Evolutionary conservation across 1,140 invertebrate genomes (phyloP), one percentile per base, ranked within the genome.

Genomic region (Drosophila rhopaloa): DNA sequence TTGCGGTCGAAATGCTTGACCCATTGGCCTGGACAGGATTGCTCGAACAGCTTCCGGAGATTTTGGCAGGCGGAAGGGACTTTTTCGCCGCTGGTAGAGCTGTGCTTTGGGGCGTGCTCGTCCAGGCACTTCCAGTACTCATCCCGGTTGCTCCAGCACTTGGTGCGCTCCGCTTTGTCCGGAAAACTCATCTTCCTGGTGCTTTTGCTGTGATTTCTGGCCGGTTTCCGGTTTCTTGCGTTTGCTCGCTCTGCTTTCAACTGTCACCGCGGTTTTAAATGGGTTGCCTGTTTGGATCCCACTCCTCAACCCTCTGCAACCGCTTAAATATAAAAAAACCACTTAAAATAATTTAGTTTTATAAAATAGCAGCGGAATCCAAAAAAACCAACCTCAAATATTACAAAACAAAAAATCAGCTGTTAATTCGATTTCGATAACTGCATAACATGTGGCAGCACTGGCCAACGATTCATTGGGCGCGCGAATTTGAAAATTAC

Each of bases 1-100:
- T 97, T 98, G 85, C 97, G 94, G 93, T 98, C 97, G 93, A 99
- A 99, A 93, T 99, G 97, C 93, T 97, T 97, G 10, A 98, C 97
- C 97, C 97, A 99, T 92, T 96, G 95, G 13, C 94, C 92, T n/a
- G 97, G 96, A 92, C 97, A 99, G 14, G 94, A 95, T 54, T 94
- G 94, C 94, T 97, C 97, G 93, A 97, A 98, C 19, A 95, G 56
- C 93, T 96, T 95, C 62, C 97, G 95, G 74, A 96, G 93, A 88
- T 96, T 93, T 71, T 93, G 90, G 93, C 98, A 98, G 56, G 94
- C 94, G 72, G 93, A 93, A 8, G 94, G 93, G 53, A 91, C 82
- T 81, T 81, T 81, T 79, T 91, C 89, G 5, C 90, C 91, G 54
- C 85, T 92, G 29, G 91, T 92, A 29, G 91, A 91, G 46, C 85